Evolutionary conservation across 1,140 invertebrate species (phyloP), one percentile per base, ranked within the genome.

Genomic region (Chionoecetes opilio): DNA sequence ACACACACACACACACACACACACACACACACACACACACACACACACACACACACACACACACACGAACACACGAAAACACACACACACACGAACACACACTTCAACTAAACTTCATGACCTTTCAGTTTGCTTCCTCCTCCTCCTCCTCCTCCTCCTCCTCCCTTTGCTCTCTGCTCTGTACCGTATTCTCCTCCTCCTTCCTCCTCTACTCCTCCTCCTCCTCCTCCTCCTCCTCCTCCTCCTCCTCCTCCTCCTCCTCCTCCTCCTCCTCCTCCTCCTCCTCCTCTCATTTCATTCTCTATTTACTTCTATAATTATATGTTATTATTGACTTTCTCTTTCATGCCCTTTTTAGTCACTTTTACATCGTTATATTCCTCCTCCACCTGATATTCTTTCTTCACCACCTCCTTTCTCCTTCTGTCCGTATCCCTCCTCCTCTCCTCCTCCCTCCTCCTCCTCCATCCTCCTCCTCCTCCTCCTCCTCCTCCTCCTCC

Each of bases 1-100:
- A 63, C 53, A 63, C 53, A 63, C 53, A 63, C 53, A 63, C 53
- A 63, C 53, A 63, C 53, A 63, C 53, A 63, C 53, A 63, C 53
- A 63, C 53, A 63, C 53, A 63, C 53, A 21, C 53, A 63, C 53
- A 63, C 53, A 63, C 53, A n/a, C n/a, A n/a, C n/a, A n/a, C n/a
- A n/a, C n/a, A n/a, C n/a, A n/a, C n/a, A n/a, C n/a, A n/a, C n/a
- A n/a, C n/a, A n/a, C n/a, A n/a, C n/a, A n/a, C n/a, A n/a, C n/a
- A n/a, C n/a, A n/a, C n/a, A n/a, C n/a, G n/a, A n/a, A n/a, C n/a
- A n/a, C n/a, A n/a, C n/a, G n/a, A n/a, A n/a, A n/a, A n/a, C n/a
- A n/a, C n/a, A n/a, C n/a, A n/a, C n/a, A n/a, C n/a, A n/a, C n/a
- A n/a, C n/a, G n/a, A n/a, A n/a, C n/a, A n/a, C n/a, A 63, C 53